These are phyloP conservation scores for Drosophila atripex DNA, from an alignment of 2,888 invertebrate genomes.

Conservation along the genomic window DNA sequence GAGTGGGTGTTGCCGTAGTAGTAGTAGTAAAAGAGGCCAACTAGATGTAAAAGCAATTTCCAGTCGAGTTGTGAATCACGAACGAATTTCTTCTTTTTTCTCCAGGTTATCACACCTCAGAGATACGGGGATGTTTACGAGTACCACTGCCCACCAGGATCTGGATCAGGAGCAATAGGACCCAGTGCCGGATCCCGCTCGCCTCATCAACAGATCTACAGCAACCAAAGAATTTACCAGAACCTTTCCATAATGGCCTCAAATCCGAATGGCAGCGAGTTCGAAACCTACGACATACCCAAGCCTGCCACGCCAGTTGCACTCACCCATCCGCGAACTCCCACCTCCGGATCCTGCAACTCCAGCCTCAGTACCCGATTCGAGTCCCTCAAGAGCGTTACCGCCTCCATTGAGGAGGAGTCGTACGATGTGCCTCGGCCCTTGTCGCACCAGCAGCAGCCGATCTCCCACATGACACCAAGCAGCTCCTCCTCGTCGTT, in stretches of 20 bases:
- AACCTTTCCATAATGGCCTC: constrained; percentile 80
- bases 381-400: constrained; percentile 78
- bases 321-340: constrained; percentile 67
- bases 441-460: constrained; percentile 83
- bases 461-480: constrained; percentile 85
- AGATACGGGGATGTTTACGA: constrained; percentile 90
- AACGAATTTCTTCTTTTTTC: not conserved
- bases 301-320: constrained; percentile 86
- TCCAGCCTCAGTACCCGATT: constrained; percentile 60
- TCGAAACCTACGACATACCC: constrained; percentile 86
- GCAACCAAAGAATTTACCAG: constrained; percentile 80
- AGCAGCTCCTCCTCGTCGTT: constrained; percentile 88
- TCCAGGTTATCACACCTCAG: constrained; percentile 85
- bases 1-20: not conserved
- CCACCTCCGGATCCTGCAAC: constrained; percentile 59
- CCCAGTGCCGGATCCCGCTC: constrained; percentile 11
- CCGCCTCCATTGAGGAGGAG: constrained; percentile 84
- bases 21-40: not conserved
- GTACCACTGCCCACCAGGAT: constrained; percentile 85
- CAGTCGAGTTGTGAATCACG: not conserved
- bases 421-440: constrained; percentile 88
- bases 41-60: not conserved
- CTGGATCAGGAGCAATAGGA: constrained; percentile 41
- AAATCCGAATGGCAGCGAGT: constrained; percentile 63
- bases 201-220: constrained; percentile 68